These are phyloP conservation scores for Acanthosepion pharaonis DNA, from an alignment of 2,888 invertebrate species.

Conservation along the genomic window DNA sequence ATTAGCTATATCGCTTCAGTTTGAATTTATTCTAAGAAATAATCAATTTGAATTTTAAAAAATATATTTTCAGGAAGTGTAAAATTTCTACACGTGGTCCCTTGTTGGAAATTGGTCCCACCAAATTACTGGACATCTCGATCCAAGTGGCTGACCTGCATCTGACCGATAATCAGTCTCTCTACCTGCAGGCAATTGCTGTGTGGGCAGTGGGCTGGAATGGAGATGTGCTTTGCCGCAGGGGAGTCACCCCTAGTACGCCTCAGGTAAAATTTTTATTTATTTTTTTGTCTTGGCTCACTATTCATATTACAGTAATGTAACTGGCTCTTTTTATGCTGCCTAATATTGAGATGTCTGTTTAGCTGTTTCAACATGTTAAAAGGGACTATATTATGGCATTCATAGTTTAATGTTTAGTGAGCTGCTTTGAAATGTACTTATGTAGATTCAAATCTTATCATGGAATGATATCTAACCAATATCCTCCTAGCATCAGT, in stretches of 20 bases:
- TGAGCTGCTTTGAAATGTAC: no score
- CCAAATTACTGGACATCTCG: slow-evolving; percentile 87
- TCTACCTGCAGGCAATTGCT: slow-evolving; percentile 70
- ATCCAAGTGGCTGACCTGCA: slow-evolving; percentile 79
- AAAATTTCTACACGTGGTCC: slow-evolving; percentile 88
- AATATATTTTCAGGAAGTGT: slow-evolving; percentile 82
- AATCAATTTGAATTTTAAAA: not conserved
- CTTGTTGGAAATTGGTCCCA: slow-evolving; percentile 90
- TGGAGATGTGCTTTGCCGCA: slow-evolving; percentile 88
- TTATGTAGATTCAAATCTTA: no score
- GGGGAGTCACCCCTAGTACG: slow-evolving; percentile 83
- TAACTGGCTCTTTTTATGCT: no score
- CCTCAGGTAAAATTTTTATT: slow-evolving; percentile 79
- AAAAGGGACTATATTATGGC: no score
- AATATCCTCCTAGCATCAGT: no score
- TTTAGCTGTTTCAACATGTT: no score
- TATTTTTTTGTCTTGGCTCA: not conserved
- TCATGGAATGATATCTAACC: no score
- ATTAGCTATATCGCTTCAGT: not conserved
- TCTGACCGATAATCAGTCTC: slow-evolving; percentile 52
- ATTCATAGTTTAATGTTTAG: no score
- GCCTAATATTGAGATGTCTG: no score
- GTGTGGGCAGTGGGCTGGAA: slow-evolving; percentile 88
- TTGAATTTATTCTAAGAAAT: not conserved
- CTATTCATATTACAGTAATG: no score